Base-by-base conservation (phyloP, 2,888 invertebrate genomes). In the Aelia acuminata region DNA sequence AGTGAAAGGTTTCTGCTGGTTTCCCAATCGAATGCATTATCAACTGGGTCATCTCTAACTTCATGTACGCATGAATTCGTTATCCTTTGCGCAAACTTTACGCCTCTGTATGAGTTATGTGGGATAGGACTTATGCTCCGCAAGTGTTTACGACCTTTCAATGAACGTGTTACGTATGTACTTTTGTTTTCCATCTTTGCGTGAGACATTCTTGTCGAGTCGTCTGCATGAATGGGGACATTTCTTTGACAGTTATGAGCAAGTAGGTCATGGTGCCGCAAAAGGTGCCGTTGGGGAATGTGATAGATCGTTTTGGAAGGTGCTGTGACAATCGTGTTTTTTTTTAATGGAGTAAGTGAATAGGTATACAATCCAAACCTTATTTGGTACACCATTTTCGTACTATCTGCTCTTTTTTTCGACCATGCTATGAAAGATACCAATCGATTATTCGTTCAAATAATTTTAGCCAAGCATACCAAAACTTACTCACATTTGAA, bases 41-140 rank as follows among this genome's bases (percentile, higher is more conserved):
- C 85, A 85, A 85, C 20, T 85, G 53, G 85, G 85, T n/a, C 85
- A 85, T 85, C 85, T 31, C 53, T 39, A 53, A 7, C 49, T n/a
- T 85, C 57, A 53, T 57, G 31, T 53, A 39, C 39, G 35, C 85
- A 85, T 57, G 39, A 35, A 35, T 80, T 20, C 39, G 10, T 43
- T 43, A 43, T 75, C 39, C 22, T 80, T 80, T 47, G 80, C 43
- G 80, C 80, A 70, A 70, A 70, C 63, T 20, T 18, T 18, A 35
- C 35, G 63, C 18, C 31, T 31, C 5, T 20, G 26, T 22, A 53
- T n/a, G 13, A 13, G 4, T 15, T 5, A 43, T 10, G 7, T 43
- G 43, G 18, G 0, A 18, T 1, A 20, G 35, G 5, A 70, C 31
- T 35, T 47, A n/a, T 43, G 3, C n/a, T 8, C 1, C 43, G 43